Percentiles rank a stretch among this genome's conserved stretches.
phyloP scores from a whole-genome alignment of 2,888 invertebrate genomes.

The Microctonus aethiopoides region DNA sequence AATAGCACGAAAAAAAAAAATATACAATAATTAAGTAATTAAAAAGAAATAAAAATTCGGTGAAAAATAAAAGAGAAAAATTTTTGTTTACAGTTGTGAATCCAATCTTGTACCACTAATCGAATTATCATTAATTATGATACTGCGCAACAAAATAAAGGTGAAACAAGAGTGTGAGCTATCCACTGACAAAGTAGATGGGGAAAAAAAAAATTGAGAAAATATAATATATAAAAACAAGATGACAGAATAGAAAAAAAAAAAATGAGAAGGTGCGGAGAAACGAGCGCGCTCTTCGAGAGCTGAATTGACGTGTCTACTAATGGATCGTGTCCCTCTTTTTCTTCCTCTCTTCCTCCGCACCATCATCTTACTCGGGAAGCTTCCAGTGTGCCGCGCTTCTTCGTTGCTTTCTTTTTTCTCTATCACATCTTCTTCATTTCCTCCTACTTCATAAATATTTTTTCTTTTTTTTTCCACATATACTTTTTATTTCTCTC shows the following conservation, averaged over 20 bases:
- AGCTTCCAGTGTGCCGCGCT: constrained; percentile 33
- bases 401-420: constrained; percentile 14
- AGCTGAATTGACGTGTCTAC: constrained; percentile 65
- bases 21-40: not conserved
- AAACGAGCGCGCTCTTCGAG: constrained; percentile 56
- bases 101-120: constrained; percentile 61
- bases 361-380: too few relatives aligned
- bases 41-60: constrained; percentile 27
- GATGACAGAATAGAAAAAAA: constrained; percentile 24
- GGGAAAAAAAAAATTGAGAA: constrained; percentile 13
- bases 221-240: constrained; percentile 21
- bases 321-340: constrained; percentile 62
- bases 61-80: constrained; percentile 25
- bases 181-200: not conserved
- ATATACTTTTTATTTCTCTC: constrained; percentile 14
- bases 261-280: constrained; percentile 11
- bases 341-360: constrained; percentile 30
- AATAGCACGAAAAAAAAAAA: constrained; percentile 9
- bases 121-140: constrained; percentile 65
- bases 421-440: constrained; percentile 24
- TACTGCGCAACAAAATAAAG: constrained; percentile 47
- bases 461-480: constrained; percentile 28
- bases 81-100: constrained; percentile 41
- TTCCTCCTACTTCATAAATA: constrained; percentile 25
- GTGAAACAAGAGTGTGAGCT: constrained; percentile 7